Conservation (phyloP, 2,113 vertebrate species). For the Odocoileus virginianus region DNA sequence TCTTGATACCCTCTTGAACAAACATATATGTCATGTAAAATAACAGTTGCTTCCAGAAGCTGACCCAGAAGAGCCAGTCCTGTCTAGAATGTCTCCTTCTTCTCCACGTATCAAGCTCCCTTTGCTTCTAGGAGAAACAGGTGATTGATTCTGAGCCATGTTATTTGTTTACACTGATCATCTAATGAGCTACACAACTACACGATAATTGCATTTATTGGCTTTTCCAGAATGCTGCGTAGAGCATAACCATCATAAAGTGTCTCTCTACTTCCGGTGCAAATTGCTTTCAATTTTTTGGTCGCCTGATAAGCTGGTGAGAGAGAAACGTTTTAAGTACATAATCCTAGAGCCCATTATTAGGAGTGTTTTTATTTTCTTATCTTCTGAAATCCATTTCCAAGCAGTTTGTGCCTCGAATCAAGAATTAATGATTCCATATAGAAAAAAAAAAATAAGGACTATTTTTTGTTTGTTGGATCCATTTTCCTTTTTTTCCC, state of each 20-base stretch:
- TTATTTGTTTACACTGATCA: slow-evolving; percentile 43
- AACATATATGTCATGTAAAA: background rate
- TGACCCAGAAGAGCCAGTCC: background rate
- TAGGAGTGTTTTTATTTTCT: slow-evolving; percentile 17
- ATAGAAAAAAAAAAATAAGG: background rate
- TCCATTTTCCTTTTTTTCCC: background rate
- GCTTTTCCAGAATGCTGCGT: background rate
- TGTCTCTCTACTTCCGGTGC: background rate
- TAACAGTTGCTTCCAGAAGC: background rate
- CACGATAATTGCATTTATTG: slow-evolving; percentile 50
- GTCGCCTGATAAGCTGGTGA: slow-evolving; percentile 25
- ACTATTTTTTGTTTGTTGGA: background rate
- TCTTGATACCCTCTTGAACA: background rate
- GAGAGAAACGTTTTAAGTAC: background rate
- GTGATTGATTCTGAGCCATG: background rate
- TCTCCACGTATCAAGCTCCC: accelerated
- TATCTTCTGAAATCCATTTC: background rate
- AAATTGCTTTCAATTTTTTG: slow-evolving; percentile 37
- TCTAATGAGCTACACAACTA: slow-evolving; percentile 20
- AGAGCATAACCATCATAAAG: background rate
- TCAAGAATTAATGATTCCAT: background rate
- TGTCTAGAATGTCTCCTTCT: background rate
- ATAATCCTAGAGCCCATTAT: background rate
- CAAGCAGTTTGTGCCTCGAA: background rate
- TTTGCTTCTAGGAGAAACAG: background rate